Evolutionary conservation across 2,113 vertebrate genomes (phyloP), one percentile per base, ranked within the genome.

Genomic region (Crotalus viridis): DNA sequence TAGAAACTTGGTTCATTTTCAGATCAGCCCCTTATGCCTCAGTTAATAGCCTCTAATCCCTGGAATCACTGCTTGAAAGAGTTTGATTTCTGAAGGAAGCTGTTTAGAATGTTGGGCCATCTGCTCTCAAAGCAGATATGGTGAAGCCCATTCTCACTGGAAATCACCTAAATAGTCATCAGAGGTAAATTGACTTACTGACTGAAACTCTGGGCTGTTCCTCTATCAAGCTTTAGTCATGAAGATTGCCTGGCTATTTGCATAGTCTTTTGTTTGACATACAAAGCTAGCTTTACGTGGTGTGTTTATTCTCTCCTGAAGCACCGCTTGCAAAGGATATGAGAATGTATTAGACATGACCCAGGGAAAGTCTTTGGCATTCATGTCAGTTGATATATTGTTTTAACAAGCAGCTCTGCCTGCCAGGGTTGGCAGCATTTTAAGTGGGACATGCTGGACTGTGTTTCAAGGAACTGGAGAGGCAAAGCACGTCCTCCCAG

Each of bases 391-490:
- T 74, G 91, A 87, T 26, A 15, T 57, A 92, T 92, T 87, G 93
- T 92, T 90, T 90, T 90, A 90, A 87, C 88, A 90, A 91, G 74
- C 81, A 7, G 1, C 64, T 93, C 10, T 0, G 1, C 54, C 87
- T 39, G 0, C 10, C 1, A 0, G 43, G 81, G 39, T 28, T 9
- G 0, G 55, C 93, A 56, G 46, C 88, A 33, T 56, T 89, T 90
- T 10, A 0, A 4, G 1, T 5, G 59, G 1, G 0, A 5, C 0
- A 0, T 0, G 0, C 4, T 1, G 0, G 0, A 3, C 1, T 52
- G 21, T 17, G 19, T 10, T 39, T 74, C 59, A 24, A 51, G 4
- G 21, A 17, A 48, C 46, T 2, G 22, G 54, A 91, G 21, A 0
- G 1, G 43, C 0, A 0, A 28, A 1, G 21, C 39, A 55, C 12